phyloP scores from a whole-genome alignment of 1,140 invertebrate genomes.

The Drosophila watanabei region DNA sequence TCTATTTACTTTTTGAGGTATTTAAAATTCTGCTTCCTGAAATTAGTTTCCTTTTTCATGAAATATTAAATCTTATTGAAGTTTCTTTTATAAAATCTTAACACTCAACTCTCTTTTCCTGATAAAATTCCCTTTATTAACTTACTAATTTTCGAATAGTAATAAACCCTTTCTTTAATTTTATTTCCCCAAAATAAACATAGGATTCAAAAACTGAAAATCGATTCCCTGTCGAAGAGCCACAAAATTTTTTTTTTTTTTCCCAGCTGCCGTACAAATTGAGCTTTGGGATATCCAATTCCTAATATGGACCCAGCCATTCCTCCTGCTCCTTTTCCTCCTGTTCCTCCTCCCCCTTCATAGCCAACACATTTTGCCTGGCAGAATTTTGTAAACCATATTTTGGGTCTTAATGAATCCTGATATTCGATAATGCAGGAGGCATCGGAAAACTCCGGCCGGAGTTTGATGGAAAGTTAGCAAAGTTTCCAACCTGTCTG shows the following conservation, averaged over 20 bases:
- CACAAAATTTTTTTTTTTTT: constrained; percentile 10
- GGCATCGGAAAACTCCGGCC: constrained; percentile 43
- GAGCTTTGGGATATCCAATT: constrained; percentile 20
- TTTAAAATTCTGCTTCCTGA: no score
- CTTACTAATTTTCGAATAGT: no score
- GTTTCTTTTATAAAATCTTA: not conserved
- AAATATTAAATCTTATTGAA: not conserved
- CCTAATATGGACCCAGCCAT: constrained; percentile 15
- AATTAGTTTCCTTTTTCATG: no score
- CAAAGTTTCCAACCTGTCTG: constrained; percentile 70
- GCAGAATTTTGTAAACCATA: constrained; percentile 67
- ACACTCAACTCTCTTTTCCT: no score
- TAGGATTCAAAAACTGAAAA: constrained; percentile 1
- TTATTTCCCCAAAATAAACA: not conserved
- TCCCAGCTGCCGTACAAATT: constrained; percentile 30
- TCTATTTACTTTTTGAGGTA: no score
- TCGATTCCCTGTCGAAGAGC: constrained; percentile 8
- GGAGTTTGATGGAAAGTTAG: constrained; percentile 63
- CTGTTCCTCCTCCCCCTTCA: not conserved
- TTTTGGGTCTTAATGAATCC: constrained; percentile 76
- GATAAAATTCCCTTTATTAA: not conserved
- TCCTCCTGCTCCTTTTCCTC: not conserved
- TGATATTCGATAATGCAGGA: constrained; percentile 78
- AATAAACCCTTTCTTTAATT: not conserved
- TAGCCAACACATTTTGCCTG: constrained; percentile 16